Evolutionary conservation across 2,113 vertebrate genomes (phyloP), one percentile per base, ranked within the genome.

Genomic region (Smithornis capensis): DNA sequence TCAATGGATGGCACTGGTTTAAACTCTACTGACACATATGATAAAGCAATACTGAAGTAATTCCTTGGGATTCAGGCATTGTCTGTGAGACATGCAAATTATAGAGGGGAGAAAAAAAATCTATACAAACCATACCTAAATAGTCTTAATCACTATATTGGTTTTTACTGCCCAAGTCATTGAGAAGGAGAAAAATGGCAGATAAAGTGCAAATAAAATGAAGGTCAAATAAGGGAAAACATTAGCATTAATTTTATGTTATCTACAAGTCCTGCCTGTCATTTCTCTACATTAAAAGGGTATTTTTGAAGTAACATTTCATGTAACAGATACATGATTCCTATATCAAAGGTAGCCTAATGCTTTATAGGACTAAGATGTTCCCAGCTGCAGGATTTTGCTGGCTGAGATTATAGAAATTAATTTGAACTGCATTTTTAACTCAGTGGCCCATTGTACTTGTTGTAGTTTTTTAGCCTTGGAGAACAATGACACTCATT

Each of bases 351-450:
- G 84, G 79, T 92, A 95, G 95, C 68, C 80, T 94, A 90, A 87
- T 85, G 82, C 55, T 95, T 96, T 45, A 67, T 77, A 96, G 82
- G 91, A 89, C 83, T 76, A 87, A 88, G 65, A 90, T 96, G 95
- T 93, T 95, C 90, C 90, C 91, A 95, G 89, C 44, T 95, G 92
- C 95, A 97, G 85, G 68, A 64, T 88, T 95, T 97, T 96, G 83
- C 91, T 97, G 94, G n/a, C 53, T 95, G 89, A 97, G 94, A 97
- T 97, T 96, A 89, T 74, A 60, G 90, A 97, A 97, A 97, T 97
- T 95, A 49, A 96, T 97, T 96, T 96, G 80, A 90, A 88, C 70
- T 88, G 93, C 92, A 95, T 96, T 96, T 97, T 98, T 94, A 97
- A 90, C 93, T 95, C 90, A 64, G 84, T 95, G 76, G 94, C 59